Conservation (phyloP, 2,113 vertebrate genomes). For the Poeciliopsis turrubarensis region DNA sequence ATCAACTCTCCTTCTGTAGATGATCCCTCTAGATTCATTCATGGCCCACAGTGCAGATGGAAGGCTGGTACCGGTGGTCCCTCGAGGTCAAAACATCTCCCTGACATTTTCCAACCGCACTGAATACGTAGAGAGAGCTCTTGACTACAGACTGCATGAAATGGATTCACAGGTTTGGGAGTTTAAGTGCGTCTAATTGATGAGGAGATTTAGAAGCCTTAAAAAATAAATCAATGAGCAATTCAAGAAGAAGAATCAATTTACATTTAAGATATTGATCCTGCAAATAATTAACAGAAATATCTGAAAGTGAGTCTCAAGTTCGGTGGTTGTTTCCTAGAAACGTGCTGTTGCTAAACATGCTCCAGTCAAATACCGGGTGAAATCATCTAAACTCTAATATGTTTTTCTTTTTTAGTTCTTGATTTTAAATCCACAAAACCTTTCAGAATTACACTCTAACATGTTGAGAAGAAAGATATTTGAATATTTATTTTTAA, state of each 20-base stretch:
- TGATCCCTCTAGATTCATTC: conserved; percentile 85
- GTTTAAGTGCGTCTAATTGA: neutral
- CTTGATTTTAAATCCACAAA: too few relatives aligned
- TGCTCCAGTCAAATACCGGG: neutral
- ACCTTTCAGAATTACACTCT: neutral
- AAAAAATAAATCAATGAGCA: neutral
- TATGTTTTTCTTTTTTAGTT: too few relatives aligned
- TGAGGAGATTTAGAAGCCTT: neutral
- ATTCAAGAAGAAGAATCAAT: neutral
- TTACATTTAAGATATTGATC: too few relatives aligned
- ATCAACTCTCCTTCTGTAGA: conserved; percentile 59
- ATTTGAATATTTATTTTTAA: neutral
- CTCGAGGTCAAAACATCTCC: conserved; percentile 81
- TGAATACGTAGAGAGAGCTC: conserved; percentile 81
- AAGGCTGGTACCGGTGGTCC: conserved; percentile 80
- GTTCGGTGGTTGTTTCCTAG: too few relatives aligned
- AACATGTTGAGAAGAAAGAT: neutral
- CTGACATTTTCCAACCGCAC: conserved; percentile 80
- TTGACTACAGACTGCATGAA: conserved; percentile 83
- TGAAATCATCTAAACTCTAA: neutral
- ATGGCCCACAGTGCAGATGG: conserved; percentile 82
- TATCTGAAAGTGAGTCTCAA: too few relatives aligned
- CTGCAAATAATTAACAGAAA: too few relatives aligned
- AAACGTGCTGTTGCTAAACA: neutral
- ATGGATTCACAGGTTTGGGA: conserved; percentile 82